Evolutionary conservation across 2,113 vertebrate genomes (phyloP).

Genomic region (Salminus brasiliensis): DNA sequence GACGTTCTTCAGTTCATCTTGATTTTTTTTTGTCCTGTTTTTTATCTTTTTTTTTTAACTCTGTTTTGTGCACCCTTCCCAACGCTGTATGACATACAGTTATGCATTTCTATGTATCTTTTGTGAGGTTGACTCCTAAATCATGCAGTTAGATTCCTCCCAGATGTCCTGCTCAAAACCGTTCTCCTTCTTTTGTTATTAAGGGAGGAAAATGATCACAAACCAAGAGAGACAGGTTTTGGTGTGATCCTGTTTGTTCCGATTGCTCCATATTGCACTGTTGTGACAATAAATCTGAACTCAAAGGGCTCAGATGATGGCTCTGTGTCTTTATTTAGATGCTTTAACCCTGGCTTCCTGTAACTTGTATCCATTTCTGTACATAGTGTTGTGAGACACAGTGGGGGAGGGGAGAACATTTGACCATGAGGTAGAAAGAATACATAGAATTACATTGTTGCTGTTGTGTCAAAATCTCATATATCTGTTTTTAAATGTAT

Average conservation of each 20-base stretch:
- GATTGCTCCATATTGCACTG: slow-evolving; percentile 63
- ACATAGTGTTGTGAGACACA: background rate
- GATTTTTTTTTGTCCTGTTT: background rate
- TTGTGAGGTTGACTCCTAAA: background rate
- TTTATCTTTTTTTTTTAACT: background rate
- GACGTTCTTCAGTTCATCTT: background rate
- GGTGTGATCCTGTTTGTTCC: slow-evolving; percentile 56
- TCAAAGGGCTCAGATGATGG: slow-evolving; percentile 69
- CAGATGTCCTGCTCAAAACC: slow-evolving; percentile 23
- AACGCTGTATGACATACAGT: slow-evolving; percentile 13
- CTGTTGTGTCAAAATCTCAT: no score
- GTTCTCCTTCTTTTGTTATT: background rate
- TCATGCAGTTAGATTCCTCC: background rate
- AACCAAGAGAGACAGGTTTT: slow-evolving; percentile 45
- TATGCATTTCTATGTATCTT: slow-evolving; percentile 20
- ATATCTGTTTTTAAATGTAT: no score
- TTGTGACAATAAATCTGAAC: slow-evolving; percentile 69
- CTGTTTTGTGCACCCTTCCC: background rate
- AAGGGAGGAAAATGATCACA: slow-evolving; percentile 31
- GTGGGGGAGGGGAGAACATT: background rate
- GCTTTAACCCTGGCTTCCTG: background rate
- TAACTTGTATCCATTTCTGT: background rate
- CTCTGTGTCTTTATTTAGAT: slow-evolving; percentile 58
- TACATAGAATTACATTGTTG: no score
- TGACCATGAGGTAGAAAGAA: background rate